Base-by-base conservation (phyloP, 2,888 invertebrate genomes). In the Thereva unica region DNA sequence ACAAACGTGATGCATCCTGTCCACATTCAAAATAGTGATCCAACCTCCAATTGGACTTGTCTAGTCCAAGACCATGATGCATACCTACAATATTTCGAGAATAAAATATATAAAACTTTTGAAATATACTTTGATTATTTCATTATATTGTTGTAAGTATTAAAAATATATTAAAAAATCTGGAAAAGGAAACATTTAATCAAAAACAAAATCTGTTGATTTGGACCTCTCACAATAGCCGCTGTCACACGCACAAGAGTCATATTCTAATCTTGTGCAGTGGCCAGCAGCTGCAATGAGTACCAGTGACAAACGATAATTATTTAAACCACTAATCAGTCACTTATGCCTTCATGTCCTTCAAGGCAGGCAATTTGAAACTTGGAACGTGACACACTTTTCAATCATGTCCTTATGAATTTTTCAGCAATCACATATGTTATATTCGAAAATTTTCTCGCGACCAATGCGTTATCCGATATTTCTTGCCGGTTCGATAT, bases 171-270 rank as follows among this genome's bases (percentile, higher is more conserved):
- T 23, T 23, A 23, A 23, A 23, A 23, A 23, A 44, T n/a, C 44
- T 44, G 44, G 3, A n/a, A 44, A 44, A 8, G 3, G 8, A 44
- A 44, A 44, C 44, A 44, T 2, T 44, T 44, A n/a, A 8, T 2
- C 3, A 44, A 44, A 23, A n/a, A 8, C 8, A 8, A 44, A 44
- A 23, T 70, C 72, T 69, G 69, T 64, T 70, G 68, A 38, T 47
- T 59, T 34, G 53, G 77, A 77, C 74, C 72, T 76, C 88, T 91
- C 90, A 93, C 91, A 91, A 94, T 94, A 94, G 93, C 93, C 93
- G 93, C 93, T 94, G 94, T 94, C 93, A 94, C 94, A 94, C 94
- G 94, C 94, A 94, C 94, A 94, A 94, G 93, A 94, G 93, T 93
- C 90, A 89, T 84, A 80, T 82, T 84, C 88, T 92, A 93, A 91